Conservation (phyloP, 1,140 invertebrate genomes). For the Scylla paramamosain region DNA sequence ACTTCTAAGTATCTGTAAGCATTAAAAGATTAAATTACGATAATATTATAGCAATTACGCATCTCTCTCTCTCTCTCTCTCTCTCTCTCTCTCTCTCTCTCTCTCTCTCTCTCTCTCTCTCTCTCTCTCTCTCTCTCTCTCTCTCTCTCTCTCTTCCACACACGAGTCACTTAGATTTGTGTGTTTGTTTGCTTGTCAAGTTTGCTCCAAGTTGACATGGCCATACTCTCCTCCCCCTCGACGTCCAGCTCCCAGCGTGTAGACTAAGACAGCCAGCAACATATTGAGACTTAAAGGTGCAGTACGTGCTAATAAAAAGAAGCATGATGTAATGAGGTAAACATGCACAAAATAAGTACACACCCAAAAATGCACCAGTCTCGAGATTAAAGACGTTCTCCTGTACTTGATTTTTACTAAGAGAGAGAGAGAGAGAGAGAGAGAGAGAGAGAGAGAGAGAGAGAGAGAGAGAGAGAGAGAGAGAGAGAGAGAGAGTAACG, state of each 20-base stretch:
- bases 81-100: not conserved
- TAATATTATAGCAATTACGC: too few species aligned
- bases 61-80: slow-evolving; percentile 33
- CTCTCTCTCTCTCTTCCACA: not conserved
- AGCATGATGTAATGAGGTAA: not conserved
- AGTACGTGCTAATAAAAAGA: not conserved
- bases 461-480: slow-evolving; percentile 58
- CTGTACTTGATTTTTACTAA: not conserved
- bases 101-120: not conserved
- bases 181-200: not conserved
- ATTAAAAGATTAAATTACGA: too few species aligned
- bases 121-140: not conserved
- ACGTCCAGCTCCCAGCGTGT: not conserved
- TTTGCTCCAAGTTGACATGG: not conserved
- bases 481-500: slow-evolving; percentile 49
- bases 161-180: not conserved
- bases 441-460: slow-evolving; percentile 44
- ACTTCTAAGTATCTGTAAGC: too few species aligned
- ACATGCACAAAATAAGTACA: not conserved
- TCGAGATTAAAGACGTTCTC: not conserved
- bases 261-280: not conserved
- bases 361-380: not conserved
- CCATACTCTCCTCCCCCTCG: not conserved
- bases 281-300: not conserved
- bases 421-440: slow-evolving; percentile 55